Evolutionary conservation across 2,113 vertebrate genomes (phyloP).

Genomic region (Pomatorhinus ruficollis): DNA sequence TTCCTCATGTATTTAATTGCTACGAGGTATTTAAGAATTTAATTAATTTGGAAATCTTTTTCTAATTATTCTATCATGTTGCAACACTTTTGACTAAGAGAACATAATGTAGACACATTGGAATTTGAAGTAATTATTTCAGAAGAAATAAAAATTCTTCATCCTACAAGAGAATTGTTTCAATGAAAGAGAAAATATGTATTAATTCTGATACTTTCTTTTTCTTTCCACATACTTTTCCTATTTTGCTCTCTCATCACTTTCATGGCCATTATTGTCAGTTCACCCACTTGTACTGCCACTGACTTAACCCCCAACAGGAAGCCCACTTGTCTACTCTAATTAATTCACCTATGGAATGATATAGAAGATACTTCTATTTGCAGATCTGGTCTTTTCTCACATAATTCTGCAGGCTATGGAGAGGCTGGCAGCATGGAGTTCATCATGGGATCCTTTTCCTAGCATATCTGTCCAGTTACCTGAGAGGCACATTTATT

Average conservation of each 20-base stretch:
- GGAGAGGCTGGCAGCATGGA: background rate
- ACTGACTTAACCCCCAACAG: background rate
- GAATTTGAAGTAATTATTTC: background rate
- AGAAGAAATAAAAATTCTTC: background rate
- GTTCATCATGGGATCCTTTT: background rate
- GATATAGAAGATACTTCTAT: background rate
- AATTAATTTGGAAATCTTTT: background rate
- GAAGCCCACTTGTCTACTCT: background rate
- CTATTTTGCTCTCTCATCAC: background rate
- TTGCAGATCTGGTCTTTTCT: background rate
- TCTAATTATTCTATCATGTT: background rate
- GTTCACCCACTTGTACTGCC: background rate
- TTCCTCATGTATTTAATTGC: background rate
- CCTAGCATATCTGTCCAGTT: background rate
- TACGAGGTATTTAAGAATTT: background rate
- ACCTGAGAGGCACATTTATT: background rate
- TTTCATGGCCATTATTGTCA: background rate
- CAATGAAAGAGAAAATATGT: background rate
- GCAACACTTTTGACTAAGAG: background rate
- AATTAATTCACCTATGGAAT: background rate
- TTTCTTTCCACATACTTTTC: background rate
- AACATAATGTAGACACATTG: background rate
- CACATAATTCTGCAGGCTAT: background rate
- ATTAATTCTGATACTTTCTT: background rate
- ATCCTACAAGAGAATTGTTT: background rate